Conservation (phyloP, 2,888 invertebrate species). For the Embidobia sp. region DNA sequence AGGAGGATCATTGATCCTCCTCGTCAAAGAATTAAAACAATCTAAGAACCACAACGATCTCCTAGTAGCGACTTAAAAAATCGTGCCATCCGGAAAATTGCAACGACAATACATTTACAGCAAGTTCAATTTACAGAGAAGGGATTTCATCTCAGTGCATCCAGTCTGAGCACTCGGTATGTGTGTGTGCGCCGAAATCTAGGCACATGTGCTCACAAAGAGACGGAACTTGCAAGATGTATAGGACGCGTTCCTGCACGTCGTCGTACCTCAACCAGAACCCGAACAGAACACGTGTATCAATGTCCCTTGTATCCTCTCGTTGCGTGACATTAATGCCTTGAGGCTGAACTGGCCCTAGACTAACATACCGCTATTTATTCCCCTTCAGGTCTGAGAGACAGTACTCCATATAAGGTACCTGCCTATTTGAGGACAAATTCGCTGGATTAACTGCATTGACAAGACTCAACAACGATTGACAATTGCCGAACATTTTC, state of each 20-base stretch:
- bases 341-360: constrained; percentile 21
- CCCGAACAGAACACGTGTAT: constrained; percentile 48
- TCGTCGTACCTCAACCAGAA: constrained; percentile 40
- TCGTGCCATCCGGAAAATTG: too few species aligned
- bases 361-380: constrained; percentile 20
- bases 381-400: constrained; percentile 10
- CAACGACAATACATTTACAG: too few species aligned
- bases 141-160: too few species aligned
- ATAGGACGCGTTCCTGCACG: constrained; percentile 17
- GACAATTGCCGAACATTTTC: constrained; percentile 41
- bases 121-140: too few species aligned
- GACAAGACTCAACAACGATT: constrained; percentile 16
- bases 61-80: too few species aligned
- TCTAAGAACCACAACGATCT: too few species aligned
- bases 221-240: constrained; percentile 47
- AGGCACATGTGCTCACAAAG: constrained; percentile 18
- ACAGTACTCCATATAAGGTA: constrained; percentile 18
- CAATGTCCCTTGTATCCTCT: constrained; percentile 52
- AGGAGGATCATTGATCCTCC: too few species aligned
- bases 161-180: constrained; percentile 4
- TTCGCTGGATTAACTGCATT: constrained; percentile 17
- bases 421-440: constrained; percentile 20
- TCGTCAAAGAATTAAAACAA: too few species aligned
- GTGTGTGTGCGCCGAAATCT: background rate
- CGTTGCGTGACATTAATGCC: constrained; percentile 44